These are phyloP conservation scores for Pardosa pseudoannulata DNA, from an alignment of 2,888 invertebrate species.

Conservation along the genomic window DNA sequence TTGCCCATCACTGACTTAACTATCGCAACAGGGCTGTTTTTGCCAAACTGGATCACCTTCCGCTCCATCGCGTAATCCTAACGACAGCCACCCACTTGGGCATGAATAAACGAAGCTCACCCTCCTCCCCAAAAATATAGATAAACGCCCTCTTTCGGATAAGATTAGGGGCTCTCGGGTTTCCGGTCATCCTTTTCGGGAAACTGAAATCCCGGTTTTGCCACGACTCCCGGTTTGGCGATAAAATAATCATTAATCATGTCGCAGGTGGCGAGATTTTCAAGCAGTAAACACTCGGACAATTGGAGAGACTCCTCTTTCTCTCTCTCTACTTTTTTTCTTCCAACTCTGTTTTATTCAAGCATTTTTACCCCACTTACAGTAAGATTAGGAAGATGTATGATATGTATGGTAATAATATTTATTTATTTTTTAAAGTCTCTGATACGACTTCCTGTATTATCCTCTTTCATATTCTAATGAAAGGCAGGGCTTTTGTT, in stretches of 20 bases:
- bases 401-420: conserved; percentile 58
- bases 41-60: neutral
- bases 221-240: conserved; percentile 62
- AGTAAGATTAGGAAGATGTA: conserved; percentile 63
- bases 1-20: too few species aligned
- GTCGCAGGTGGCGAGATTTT: conserved; percentile 71
- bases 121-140: conserved; percentile 59
- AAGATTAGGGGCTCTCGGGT: conserved; percentile 71
- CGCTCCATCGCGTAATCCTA: neutral
- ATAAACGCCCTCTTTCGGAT: conserved; percentile 55
- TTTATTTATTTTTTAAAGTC: conserved; percentile 56
- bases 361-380: conserved; percentile 13
- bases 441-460: conserved; percentile 39
- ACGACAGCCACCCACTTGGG: conserved; percentile 64
- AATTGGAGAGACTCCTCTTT: conserved; percentile 44
- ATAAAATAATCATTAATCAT: conserved; percentile 72
- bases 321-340: too few species aligned
- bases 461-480: conserved; percentile 60
- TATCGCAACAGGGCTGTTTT: too few species aligned
- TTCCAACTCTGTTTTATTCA: conserved; percentile 16
- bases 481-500: conserved; percentile 58
- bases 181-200: conserved; percentile 65
- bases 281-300: conserved; percentile 53
- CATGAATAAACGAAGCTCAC: conserved; percentile 70
- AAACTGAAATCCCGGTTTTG: conserved; percentile 46